Conservation (phyloP, 2,888 invertebrate species). For the Epinotia demarniana region DNA sequence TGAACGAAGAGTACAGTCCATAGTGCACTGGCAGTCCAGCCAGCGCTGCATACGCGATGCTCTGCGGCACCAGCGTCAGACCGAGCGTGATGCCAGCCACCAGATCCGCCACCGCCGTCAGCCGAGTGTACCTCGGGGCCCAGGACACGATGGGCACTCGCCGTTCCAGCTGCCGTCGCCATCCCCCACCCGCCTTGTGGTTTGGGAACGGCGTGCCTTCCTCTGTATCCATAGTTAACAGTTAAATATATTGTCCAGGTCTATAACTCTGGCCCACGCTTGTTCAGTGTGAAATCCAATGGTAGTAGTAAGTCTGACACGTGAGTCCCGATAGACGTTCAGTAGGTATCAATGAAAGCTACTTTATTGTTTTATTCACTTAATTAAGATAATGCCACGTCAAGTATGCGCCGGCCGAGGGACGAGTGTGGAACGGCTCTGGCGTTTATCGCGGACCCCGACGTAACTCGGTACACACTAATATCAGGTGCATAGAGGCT, state of each 20-base stretch:
- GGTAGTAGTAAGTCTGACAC: not conserved
- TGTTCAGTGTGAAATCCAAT: not conserved
- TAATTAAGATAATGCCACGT: constrained; percentile 16
- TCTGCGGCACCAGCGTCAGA: constrained; percentile 96
- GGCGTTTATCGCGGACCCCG: constrained; percentile 26
- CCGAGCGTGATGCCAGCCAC: constrained; percentile 96
- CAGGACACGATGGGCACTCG: constrained; percentile 85
- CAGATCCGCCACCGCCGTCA: constrained; percentile 89
- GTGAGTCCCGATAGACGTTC: not conserved
- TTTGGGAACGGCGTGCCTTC: constrained; percentile 52
- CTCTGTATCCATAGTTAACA: constrained; percentile 55
- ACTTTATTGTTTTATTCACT: constrained; percentile 7
- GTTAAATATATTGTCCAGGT: not conserved
- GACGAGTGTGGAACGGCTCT: constrained; percentile 10
- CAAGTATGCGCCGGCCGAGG: constrained; percentile 16
- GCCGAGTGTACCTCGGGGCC: constrained; percentile 88
- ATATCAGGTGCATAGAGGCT: constrained; percentile 31
- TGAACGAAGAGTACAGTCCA: constrained; percentile 96
- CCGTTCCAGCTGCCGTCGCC: constrained; percentile 53
- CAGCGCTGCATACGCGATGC: constrained; percentile 95
- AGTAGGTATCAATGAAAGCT: constrained; percentile 6
- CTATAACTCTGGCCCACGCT: not conserved
- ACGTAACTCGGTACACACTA: constrained; percentile 35
- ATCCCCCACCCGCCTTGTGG: constrained; percentile 48
- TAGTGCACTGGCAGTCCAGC: constrained; percentile 95